phyloP scores from a whole-genome alignment of 2,888 invertebrate species.

The Drosophila mettleri region DNA sequence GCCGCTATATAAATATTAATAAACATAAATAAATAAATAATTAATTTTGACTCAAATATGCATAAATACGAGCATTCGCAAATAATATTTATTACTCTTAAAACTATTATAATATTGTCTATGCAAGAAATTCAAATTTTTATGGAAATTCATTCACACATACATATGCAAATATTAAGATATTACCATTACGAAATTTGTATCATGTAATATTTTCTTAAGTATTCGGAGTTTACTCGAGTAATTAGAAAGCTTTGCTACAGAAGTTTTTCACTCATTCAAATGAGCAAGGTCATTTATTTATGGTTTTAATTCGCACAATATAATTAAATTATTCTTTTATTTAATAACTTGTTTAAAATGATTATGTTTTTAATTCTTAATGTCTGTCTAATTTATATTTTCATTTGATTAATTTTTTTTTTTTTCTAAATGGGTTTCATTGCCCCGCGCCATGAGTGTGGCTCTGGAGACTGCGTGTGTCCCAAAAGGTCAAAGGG shows the following conservation, averaged over 20 bases:
- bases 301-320: not conserved
- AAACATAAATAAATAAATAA: no score
- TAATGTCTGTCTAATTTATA: not conserved
- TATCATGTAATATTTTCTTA: no score
- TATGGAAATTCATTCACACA: no score
- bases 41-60: no score
- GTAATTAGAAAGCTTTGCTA: not conserved
- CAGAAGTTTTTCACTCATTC: not conserved
- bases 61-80: no score
- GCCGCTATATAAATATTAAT: no score
- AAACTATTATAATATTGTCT: no score
- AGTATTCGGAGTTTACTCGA: not conserved
- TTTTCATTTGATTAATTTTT: not conserved
- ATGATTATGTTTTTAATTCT: not conserved
- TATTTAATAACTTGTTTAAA: not conserved
- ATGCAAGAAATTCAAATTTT: no score
- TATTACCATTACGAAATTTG: no score
- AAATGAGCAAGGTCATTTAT: not conserved
- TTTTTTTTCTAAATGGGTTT: not conserved
- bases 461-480: conserved; percentile 13
- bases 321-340: not conserved
- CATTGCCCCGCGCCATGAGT: not conserved
- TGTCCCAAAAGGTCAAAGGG: conserved; percentile 31
- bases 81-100: no score
- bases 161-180: no score